Conservation (phyloP, 2,888 invertebrate species). For the Athalia circularis region DNA sequence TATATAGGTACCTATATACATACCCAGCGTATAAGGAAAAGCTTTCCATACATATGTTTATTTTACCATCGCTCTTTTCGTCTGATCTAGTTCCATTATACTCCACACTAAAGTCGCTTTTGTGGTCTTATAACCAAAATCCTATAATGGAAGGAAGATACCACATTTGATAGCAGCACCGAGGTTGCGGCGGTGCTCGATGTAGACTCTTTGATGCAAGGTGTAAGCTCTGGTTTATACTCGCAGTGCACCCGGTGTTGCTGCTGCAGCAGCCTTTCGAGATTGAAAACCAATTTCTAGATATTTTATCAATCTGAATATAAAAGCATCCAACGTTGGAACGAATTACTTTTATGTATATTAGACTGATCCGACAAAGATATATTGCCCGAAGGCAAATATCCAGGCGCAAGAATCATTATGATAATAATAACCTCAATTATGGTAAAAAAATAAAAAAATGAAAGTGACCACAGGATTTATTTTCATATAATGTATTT, state of each 20-base stretch:
- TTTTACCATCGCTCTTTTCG: not conserved
- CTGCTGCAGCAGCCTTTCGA: slow-evolving; percentile 9
- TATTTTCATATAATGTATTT: not conserved
- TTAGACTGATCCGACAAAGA: not conserved
- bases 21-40: not conserved
- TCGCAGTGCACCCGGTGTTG: not conserved
- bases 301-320: slow-evolving; percentile 23
- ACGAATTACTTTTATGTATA: not conserved
- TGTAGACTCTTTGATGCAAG: slow-evolving; percentile 13
- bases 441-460: too few species aligned
- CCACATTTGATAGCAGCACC: slow-evolving; percentile 7
- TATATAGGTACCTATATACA: not conserved
- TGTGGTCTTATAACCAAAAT: not conserved
- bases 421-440: not conserved
- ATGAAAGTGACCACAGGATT: too few species aligned
- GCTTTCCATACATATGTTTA: too few species aligned
- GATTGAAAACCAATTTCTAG: slow-evolving; percentile 30
- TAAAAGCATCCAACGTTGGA: not conserved
- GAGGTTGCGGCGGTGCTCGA: not conserved
- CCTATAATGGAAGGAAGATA: slow-evolving; percentile 21
- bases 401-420: not conserved
- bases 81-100: not conserved
- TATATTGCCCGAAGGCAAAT: not conserved
- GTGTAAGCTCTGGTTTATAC: slow-evolving; percentile 15
- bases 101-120: not conserved